Evolutionary conservation across 2,888 invertebrate species (phyloP), one percentile per base, ranked within the genome.

Genomic region (Bedellia somnulentella): DNA sequence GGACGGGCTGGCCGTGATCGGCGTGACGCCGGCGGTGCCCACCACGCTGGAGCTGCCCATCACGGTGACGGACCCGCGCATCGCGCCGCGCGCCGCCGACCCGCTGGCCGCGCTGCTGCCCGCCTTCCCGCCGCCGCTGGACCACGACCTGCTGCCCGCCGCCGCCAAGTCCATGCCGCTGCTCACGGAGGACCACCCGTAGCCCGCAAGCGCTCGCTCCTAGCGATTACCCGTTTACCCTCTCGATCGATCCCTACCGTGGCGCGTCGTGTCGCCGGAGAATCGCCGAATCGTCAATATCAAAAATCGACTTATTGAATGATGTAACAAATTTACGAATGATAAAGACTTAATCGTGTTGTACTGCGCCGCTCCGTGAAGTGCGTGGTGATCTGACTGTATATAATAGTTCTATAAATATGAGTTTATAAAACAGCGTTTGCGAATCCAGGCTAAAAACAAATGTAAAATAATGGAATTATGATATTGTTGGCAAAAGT

Each of bases 51-150:
- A 87, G 50, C 54, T 88, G 41, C 87, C 89, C 8, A 87, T 87
- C 29, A 87, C 87, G 1, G 83, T 87, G 12, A 86, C 87, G 1
- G 85, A 87, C 62, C 87, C 89, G 12, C 81, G 80, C 36, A 87
- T 88, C 46, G 81, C 84, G 9, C 80, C 81, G 4, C 66, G 64
- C 41, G 62, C 63, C 2, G 56, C 67, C 3, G 62, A 64, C 36
- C 70, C 76, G n/a, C 44, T 68, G 23, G 53, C 24, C 8, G 8
- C 5, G 18, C 18, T 9, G 18, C 18, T 18, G 18, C 18, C 24
- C 8, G 8, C 5, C 5, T 9, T 9, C 5, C 18, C 9, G 18
- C 18, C 18, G 18, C 18, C 18, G 28, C 29, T 25, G 57, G 35
- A 49, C 48, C 34, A 51, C 44, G 15, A 51, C 52, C 27, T 62